Conservation (phyloP, 2,888 invertebrate genomes). For the Tetrapedia diversipes region DNA sequence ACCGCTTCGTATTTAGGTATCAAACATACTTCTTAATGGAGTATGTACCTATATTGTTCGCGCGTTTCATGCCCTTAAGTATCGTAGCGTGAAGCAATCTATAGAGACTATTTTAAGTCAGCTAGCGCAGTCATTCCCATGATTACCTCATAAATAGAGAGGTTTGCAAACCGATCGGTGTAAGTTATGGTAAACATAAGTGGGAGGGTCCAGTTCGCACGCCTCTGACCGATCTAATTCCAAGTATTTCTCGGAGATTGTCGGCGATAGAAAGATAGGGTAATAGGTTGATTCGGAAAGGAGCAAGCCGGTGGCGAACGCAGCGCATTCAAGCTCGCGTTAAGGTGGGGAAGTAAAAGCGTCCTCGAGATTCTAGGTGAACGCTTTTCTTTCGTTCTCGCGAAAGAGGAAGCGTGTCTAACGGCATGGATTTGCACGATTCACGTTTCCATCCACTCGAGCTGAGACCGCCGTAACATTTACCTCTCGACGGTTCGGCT, state of each 20-base stretch:
- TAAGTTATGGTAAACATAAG: not conserved
- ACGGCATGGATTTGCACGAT: constrained; percentile 25
- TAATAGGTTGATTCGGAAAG: constrained; percentile 28
- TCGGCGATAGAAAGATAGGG: constrained; percentile 17
- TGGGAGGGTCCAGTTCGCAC: constrained; percentile 51
- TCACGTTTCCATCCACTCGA: constrained; percentile 27
- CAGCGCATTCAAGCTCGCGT: constrained; percentile 25
- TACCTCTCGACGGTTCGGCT: constrained; percentile 53
- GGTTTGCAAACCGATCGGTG: constrained; percentile 8
- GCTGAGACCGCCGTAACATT: constrained; percentile 80
- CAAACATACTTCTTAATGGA: too few relatives aligned
- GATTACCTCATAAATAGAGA: constrained; percentile 17
- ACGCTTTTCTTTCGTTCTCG: constrained; percentile 52
- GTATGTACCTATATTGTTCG: too few relatives aligned
- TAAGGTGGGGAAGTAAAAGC: constrained; percentile 56
- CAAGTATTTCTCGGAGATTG: constrained; percentile 28
- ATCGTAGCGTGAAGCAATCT: not conserved
- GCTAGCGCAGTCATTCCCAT: not conserved
- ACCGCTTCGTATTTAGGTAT: too few relatives aligned
- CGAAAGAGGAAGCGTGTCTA: constrained; percentile 59
- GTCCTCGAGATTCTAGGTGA: constrained; percentile 57
- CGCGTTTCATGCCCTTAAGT: too few relatives aligned
- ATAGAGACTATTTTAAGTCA: not conserved
- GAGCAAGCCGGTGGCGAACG: constrained; percentile 23
- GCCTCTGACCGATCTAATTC: constrained; percentile 39